Conservation (phyloP, 1,140 invertebrate genomes). For the Psix sp. region DNA sequence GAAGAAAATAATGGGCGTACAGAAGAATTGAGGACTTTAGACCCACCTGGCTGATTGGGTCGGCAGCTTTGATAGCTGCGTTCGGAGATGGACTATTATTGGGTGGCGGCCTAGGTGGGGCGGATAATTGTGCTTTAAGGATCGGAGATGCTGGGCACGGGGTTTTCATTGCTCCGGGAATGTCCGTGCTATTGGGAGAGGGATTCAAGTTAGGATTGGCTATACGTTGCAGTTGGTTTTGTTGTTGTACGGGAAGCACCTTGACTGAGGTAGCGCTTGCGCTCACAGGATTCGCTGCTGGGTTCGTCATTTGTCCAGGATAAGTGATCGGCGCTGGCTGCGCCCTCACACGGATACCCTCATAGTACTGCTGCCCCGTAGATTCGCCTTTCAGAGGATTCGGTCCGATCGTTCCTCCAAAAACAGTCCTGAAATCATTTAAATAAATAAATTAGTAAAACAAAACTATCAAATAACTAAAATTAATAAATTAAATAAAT, state of each 20-base stretch:
- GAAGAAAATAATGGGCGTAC: constrained; percentile 59
- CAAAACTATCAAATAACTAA: too few species aligned
- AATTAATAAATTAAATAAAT: too few species aligned
- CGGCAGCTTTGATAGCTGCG: constrained; percentile 76
- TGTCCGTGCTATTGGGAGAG: constrained; percentile 69
- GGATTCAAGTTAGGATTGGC: constrained; percentile 67
- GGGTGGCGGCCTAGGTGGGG: constrained; percentile 80
- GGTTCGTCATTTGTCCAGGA: constrained; percentile 42
- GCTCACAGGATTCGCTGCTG: constrained; percentile 30
- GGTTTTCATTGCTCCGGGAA: constrained; percentile 64
- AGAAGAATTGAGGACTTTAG: constrained; percentile 68
- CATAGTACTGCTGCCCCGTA: constrained; percentile 81
- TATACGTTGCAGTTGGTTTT: constrained; percentile 72
- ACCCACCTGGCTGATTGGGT: constrained; percentile 81
- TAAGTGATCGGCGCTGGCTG: constrained; percentile 64
- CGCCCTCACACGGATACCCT: constrained; percentile 84
- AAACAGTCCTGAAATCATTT: constrained; percentile 81
- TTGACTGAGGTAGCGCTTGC: constrained; percentile 72
- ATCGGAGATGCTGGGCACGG: constrained; percentile 82
- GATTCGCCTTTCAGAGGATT: constrained; percentile 83
- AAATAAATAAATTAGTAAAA: too few species aligned
- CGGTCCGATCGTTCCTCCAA: constrained; percentile 86
- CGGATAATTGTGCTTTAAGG: constrained; percentile 86
- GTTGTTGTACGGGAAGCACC: constrained; percentile 69
- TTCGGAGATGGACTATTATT: constrained; percentile 69